Conservation (phyloP, 1,140 invertebrate species). For the Pachyrhynchus sulphureomaculatus region DNA sequence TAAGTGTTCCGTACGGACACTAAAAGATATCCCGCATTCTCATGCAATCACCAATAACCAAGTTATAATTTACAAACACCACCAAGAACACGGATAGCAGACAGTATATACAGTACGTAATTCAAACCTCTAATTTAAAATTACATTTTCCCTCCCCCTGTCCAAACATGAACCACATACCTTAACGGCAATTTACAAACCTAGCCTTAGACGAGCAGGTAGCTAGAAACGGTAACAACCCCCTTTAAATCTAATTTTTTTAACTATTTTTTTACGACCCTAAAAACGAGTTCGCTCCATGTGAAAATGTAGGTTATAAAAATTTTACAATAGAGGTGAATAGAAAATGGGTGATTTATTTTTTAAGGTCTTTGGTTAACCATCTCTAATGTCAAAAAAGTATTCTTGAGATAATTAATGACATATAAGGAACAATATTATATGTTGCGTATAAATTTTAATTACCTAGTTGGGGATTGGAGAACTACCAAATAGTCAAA, state of each 20-base stretch:
- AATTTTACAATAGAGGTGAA: neutral
- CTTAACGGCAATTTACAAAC: slow-evolving; percentile 1
- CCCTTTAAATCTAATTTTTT: neutral
- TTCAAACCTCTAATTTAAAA: slow-evolving; percentile 11
- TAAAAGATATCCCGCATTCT: too few species aligned
- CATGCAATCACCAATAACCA: too few species aligned
- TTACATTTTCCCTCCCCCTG: slow-evolving; percentile 8
- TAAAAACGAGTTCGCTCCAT: slow-evolving; percentile 3
- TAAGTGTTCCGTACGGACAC: too few species aligned
- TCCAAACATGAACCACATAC: neutral
- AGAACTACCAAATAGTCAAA: too few species aligned
- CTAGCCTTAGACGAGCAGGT: neutral
- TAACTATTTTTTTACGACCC: neutral
- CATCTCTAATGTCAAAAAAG: neutral
- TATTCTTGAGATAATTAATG: neutral
- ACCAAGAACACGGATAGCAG: too few species aligned
- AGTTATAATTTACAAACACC: too few species aligned
- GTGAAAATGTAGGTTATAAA: neutral
- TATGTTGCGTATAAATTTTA: neutral
- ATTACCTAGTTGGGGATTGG: too few species aligned
- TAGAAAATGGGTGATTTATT: slow-evolving; percentile 1
- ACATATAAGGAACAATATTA: too few species aligned
- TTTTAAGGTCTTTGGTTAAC: slow-evolving; percentile 3
- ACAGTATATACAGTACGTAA: too few species aligned
- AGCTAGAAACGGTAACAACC: neutral